Conservation (phyloP, 53 echinoderm and acorn worm species). For the Stichopus horrens region DNA sequence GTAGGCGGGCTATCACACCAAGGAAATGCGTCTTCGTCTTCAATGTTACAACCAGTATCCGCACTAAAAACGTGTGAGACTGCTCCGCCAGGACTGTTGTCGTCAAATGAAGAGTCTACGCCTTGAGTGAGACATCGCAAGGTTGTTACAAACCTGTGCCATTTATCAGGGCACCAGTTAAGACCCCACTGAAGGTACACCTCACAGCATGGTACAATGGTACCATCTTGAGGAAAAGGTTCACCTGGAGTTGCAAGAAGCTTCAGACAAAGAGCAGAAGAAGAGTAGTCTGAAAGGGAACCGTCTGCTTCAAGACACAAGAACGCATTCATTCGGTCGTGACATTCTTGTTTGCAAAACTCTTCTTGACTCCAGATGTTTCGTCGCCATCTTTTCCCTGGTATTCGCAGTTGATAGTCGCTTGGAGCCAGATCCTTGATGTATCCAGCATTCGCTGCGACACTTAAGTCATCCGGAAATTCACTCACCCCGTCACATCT, state of each 20-base stretch:
- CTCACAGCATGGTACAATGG: conserved; percentile 1
- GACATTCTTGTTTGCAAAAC: conserved; percentile 26
- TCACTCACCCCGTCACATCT: not conserved
- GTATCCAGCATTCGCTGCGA: not conserved
- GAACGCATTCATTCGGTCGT: conserved; percentile 23
- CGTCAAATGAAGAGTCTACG: not conserved
- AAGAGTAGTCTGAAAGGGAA: not conserved
- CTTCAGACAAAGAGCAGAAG: conserved; percentile 16
- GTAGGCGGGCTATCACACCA: not conserved
- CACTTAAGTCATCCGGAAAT: conserved; percentile 5
- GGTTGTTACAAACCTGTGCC: not conserved
- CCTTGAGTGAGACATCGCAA: not conserved
- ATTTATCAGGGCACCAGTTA: conserved; percentile 21
- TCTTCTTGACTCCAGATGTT: not conserved
- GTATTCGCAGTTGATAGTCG: not conserved
- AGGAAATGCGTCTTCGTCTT: not conserved
- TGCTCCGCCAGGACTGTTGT: not conserved
- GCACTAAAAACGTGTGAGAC: not conserved
- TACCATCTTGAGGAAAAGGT: not conserved
- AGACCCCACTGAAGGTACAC: conserved; percentile 34
- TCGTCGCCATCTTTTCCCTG: conserved; percentile 32
- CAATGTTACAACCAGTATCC: not conserved
- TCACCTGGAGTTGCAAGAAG: not conserved
- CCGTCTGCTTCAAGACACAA: conserved; percentile 11
- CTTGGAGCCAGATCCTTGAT: conserved; percentile 18